Percentiles rank a stretch among this genome's conserved stretches.
These are phyloP conservation scores for Anoplopoma fimbria DNA, from an alignment of 2,113 vertebrate genomes.

Conservation along the genomic window DNA sequence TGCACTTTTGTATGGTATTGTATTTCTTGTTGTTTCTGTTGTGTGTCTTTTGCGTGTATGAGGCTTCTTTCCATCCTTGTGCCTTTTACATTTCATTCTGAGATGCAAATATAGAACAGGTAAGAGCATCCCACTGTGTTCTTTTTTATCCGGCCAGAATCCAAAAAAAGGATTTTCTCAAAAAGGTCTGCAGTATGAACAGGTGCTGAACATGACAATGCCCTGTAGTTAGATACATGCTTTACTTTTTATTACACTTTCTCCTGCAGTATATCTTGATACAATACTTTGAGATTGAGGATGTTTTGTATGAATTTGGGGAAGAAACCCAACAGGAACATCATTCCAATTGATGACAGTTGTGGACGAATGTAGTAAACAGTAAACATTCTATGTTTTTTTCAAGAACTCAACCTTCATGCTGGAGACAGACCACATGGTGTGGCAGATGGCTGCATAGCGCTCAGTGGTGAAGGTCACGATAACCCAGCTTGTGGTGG, in stretches of 20 bases:
- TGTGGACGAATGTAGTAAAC: not conserved
- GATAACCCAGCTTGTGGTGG: constrained; percentile 85
- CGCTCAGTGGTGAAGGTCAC: constrained; percentile 83
- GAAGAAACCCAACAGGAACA: not conserved
- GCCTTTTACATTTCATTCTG: no score
- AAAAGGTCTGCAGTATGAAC: not conserved
- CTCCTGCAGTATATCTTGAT: not conserved
- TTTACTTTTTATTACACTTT: not conserved
- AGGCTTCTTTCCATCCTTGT: no score
- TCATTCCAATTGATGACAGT: not conserved
- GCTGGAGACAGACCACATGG: constrained; percentile 84
- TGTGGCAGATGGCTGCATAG: constrained; percentile 85
- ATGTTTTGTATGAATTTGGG: not conserved
- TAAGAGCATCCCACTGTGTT: not conserved
- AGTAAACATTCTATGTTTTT: not conserved
- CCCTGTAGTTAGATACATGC: not conserved
- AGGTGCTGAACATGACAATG: not conserved
- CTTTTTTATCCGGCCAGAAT: not conserved
- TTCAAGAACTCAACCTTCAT: constrained; percentile 57
- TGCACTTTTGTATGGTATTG: no score
- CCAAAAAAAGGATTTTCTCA: not conserved
- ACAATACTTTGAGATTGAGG: not conserved
- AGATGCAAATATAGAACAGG: not conserved
- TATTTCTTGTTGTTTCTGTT: no score
- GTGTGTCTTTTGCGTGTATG: no score